Evolutionary conservation across 2,113 vertebrate genomes (phyloP).

Genomic region (Rhabdornis inornatus): DNA sequence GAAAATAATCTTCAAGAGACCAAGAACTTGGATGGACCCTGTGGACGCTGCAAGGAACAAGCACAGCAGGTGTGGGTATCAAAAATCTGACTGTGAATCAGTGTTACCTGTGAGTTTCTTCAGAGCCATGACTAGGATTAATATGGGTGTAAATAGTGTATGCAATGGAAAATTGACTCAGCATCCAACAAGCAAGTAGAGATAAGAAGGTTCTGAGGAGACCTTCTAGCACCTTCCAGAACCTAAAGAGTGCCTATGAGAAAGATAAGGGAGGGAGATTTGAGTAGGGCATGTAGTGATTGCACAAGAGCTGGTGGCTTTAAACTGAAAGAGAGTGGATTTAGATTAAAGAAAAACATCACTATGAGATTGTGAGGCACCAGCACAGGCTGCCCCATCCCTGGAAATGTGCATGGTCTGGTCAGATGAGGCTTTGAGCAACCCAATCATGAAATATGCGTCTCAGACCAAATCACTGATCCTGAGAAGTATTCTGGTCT

Average conservation of each 20-base stretch:
- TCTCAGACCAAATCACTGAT: background rate
- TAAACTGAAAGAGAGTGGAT: background rate
- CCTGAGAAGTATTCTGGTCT: background rate
- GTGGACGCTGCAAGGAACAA: background rate
- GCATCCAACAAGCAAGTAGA: fast-evolving
- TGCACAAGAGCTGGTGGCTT: background rate
- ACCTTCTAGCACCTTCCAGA: background rate
- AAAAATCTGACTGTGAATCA: background rate
- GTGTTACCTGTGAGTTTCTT: background rate
- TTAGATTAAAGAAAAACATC: background rate
- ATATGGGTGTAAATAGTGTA: fast-evolving
- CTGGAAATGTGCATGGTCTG: background rate
- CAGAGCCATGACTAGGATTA: background rate
- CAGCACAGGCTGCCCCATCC: fast-evolving
- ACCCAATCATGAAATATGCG: background rate
- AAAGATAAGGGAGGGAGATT: background rate
- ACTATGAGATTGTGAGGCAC: background rate
- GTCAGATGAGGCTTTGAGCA: background rate
- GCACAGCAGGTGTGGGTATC: background rate
- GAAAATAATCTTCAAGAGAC: background rate
- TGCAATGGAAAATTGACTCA: background rate
- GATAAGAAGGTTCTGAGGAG: background rate
- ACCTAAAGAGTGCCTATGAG: background rate
- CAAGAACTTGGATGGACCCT: background rate
- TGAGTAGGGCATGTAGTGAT: background rate